Evolutionary conservation across 2,113 vertebrate genomes (phyloP).

Genomic region (Brachyistius frenatus): DNA sequence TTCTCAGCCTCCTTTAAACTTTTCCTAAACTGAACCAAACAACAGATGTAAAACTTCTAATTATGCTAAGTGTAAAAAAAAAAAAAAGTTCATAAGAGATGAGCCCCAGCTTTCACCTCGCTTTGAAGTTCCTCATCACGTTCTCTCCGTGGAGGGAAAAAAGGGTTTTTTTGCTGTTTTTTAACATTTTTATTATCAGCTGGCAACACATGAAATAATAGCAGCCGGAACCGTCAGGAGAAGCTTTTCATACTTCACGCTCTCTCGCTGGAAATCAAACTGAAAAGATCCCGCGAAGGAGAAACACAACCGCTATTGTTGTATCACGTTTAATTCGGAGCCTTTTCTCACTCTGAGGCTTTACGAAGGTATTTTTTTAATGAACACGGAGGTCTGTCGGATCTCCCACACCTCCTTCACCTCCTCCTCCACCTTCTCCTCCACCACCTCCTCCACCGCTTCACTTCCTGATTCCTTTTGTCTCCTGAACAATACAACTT

Average conservation of each 20-base stretch:
- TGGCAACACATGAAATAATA: conserved; percentile 2
- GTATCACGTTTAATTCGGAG: background rate
- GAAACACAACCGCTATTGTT: background rate
- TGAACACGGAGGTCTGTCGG: conserved; percentile 18
- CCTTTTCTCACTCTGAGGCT: conserved; percentile 12
- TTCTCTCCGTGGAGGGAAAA: too few species aligned
- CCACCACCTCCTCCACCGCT: background rate
- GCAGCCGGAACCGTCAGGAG: conserved; percentile 1
- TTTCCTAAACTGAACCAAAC: too few species aligned
- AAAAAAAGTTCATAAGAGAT: too few species aligned
- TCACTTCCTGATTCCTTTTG: conserved; percentile 38
- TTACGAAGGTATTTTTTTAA: conserved; percentile 15
- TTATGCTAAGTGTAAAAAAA: too few species aligned
- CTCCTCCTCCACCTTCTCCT: background rate
- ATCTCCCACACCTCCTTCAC: background rate
- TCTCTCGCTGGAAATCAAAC: conserved; percentile 40
- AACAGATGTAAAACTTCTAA: too few species aligned
- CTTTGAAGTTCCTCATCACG: too few species aligned
- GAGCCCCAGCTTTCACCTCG: too few species aligned
- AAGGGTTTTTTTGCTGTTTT: too few species aligned
- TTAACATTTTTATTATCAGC: too few species aligned
- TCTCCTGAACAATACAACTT: conserved; percentile 41
- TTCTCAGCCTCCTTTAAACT: too few species aligned
- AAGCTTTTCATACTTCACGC: conserved; percentile 19
- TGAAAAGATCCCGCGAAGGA: background rate